A percentile compares a stretch with the other conserved stretches of the same genome.
Evolutionary conservation across 2,797 vertebrate species (phyloP).

Genomic region (Coracias cyanogaster): DNA sequence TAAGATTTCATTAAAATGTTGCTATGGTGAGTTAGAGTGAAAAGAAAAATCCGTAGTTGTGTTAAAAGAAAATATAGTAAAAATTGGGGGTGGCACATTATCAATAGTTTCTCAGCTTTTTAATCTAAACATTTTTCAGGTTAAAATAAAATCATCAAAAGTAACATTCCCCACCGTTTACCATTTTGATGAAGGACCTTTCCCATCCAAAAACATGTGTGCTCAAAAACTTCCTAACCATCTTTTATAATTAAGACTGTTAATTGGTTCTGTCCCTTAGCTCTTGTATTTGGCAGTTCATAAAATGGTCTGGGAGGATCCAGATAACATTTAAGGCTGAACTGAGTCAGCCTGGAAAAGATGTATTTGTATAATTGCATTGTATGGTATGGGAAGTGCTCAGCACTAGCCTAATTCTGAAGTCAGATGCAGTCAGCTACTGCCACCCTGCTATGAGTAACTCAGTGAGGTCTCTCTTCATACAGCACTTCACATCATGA

Average conservation of each 20-base stretch:
- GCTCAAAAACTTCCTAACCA: background rate
- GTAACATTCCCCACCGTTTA: background rate
- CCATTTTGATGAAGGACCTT: background rate
- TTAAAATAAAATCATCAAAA: background rate
- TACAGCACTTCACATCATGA: background rate
- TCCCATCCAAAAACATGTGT: background rate
- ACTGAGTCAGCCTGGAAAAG: slow-evolving; percentile 57
- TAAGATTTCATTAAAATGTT: background rate
- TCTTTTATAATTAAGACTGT: background rate
- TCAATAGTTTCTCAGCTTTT: background rate
- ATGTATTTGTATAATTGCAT: slow-evolving; percentile 48
- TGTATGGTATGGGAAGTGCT: slow-evolving; percentile 35
- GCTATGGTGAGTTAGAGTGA: background rate
- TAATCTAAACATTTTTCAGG: background rate
- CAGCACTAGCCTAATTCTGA: slow-evolving; percentile 24
- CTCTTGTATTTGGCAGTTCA: background rate
- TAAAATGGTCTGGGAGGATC: slow-evolving; percentile 48
- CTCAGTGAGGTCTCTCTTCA: background rate
- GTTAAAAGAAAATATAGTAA: background rate
- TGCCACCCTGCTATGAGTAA: slow-evolving; percentile 44
- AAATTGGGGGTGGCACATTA: background rate
- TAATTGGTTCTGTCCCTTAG: slow-evolving; percentile 4
- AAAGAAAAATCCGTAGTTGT: background rate
- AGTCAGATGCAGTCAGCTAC: slow-evolving; percentile 32
- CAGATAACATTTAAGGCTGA: slow-evolving; percentile 62